Percentiles rank a stretch among this genome's conserved stretches.
phyloP scores from a whole-genome alignment of 2,797 vertebrate genomes.

The Neopelma chrysocephalum region DNA sequence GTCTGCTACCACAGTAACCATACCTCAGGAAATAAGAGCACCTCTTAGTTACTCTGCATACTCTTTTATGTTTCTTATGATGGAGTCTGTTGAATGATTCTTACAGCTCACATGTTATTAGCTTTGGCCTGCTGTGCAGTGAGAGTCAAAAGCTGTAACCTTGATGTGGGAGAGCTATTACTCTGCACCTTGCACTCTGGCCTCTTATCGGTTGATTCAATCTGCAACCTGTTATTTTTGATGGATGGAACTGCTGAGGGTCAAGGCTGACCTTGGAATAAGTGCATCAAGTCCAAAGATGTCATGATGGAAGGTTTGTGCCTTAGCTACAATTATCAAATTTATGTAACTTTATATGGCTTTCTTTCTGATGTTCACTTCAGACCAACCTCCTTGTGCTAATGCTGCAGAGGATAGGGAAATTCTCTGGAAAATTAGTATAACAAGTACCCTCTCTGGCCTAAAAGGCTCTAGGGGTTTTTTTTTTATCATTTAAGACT shows the following conservation, averaged over 20 bases:
- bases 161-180: neutral
- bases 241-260: neutral
- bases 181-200: neutral
- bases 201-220: neutral
- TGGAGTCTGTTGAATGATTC: neutral
- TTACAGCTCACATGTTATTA: neutral
- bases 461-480: neutral
- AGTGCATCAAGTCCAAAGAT: neutral
- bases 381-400: neutral
- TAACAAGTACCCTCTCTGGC: neutral
- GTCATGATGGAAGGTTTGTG: neutral
- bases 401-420: neutral
- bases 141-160: constrained; percentile 6
- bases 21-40: neutral
- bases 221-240: constrained; percentile 21
- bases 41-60: neutral
- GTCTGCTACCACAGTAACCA: neutral
- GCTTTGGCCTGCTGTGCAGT: neutral
- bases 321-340: neutral
- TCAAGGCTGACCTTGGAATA: constrained; percentile 3
- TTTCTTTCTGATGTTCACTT: neutral
- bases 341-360: neutral
- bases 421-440: neutral
- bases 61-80: neutral
- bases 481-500: neutral